Base-by-base conservation (phyloP, 2,113 vertebrate genomes). In the Picathartes gymnocephalus region DNA sequence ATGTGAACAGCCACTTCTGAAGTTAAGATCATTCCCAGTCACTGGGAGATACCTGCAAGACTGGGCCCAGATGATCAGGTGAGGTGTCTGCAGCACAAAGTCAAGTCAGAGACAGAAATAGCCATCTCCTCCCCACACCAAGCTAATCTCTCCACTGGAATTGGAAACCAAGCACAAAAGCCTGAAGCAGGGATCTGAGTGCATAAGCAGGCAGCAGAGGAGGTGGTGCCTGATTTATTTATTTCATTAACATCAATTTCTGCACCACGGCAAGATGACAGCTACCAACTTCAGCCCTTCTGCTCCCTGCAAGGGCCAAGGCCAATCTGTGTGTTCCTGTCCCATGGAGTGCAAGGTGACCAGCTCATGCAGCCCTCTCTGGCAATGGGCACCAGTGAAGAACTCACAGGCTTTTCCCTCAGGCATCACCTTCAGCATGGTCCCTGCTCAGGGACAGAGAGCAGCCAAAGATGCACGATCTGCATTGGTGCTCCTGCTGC, bases 381-480 rank as follows among this genome's bases (percentile, higher is more conserved):
- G 3, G 13, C 62, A 71, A 18, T 0, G 0, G 81, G 35, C 65
- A 66, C 27, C 35, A 30, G 1, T 0, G 7, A 44, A 25, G 79
- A 31, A 68, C 8, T 25, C n/a, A 16, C 7, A 54, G 58, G 25
- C 6, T 80, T 21, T 45, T 86, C 64, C 57, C 48, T 14, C 10
- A 6, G 57, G 12, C 30, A 31, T n/a, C 51, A 16, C 23, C 11
- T 22, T 7, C 23, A 54, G 68, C 15, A 58, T 1, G 13, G 16
- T 13, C 68, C 23, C 54, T 35, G n/a, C 28, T 15, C 2, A 25
- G 22, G 18, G 19, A 44, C 0, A 54, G 42, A 51, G 47, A 61
- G 18, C 2, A 0, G 64, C 35, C 12, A 2, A 21, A 62, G 73
- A 9, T 1, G 2, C 1, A 0, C 2, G 28, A 1, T 30, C 54